phyloP scores from a whole-genome alignment of 2,888 invertebrate genomes.

The Cryptophagus acutangulus region DNA sequence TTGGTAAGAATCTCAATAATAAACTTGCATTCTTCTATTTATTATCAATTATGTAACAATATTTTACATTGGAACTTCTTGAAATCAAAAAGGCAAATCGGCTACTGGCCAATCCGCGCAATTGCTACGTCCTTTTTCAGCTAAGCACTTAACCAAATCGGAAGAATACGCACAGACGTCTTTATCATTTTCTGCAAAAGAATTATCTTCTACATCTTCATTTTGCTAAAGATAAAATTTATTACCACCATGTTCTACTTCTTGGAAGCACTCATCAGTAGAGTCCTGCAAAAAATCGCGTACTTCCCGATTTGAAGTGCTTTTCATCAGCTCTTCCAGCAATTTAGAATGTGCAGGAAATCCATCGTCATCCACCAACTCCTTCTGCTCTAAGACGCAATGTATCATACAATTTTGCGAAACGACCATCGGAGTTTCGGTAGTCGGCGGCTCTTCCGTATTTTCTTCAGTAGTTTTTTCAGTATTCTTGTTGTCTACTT shows the following conservation, averaged over 20 bases:
- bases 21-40: conserved; percentile 5
- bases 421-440: conserved; percentile 5
- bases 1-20: conserved; percentile 48
- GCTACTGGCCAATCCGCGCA: conserved; percentile 71
- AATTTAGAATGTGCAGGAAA: conserved; percentile 64
- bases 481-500: too few species aligned
- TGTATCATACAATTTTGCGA: conserved; percentile 54
- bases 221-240: too few species aligned
- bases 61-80: neutral
- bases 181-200: conserved; percentile 48
- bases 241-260: conserved; percentile 27
- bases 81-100: conserved; percentile 43
- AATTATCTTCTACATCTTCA: conserved; percentile 7
- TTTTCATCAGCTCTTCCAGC: conserved; percentile 57
- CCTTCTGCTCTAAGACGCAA: conserved; percentile 65
- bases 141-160: conserved; percentile 61
- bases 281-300: conserved; percentile 66
- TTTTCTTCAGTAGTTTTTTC: conserved; percentile 11
- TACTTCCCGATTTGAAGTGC: conserved; percentile 59
- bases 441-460: conserved; percentile 7
- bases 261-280: conserved; percentile 65
- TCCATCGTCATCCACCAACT: conserved; percentile 61
- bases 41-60: neutral
- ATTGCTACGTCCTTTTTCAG: conserved; percentile 65
- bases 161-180: conserved; percentile 65